phyloP scores from a whole-genome alignment of 2,113 vertebrate species.

The Laticauda colubrina region DNA sequence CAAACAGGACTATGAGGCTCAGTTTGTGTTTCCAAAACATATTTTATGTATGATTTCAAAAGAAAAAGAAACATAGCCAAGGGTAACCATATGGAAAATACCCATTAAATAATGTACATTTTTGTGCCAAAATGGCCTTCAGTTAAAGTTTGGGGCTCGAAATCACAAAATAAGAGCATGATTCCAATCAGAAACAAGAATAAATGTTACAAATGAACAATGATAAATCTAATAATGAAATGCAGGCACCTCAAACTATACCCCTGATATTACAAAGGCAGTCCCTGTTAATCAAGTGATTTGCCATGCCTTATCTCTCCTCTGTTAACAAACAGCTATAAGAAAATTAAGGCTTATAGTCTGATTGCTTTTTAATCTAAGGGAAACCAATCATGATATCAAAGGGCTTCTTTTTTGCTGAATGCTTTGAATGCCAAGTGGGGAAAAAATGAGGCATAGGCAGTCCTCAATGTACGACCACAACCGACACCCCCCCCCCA shows the following conservation, averaged over 20 bases:
- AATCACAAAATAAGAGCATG: slow-evolving; percentile 22
- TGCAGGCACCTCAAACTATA: slow-evolving; percentile 49
- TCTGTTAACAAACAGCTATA: slow-evolving; percentile 67
- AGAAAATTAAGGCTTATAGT: slow-evolving; percentile 66
- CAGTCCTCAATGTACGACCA: neutral
- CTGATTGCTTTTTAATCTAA: slow-evolving; percentile 63
- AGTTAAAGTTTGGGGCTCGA: slow-evolving; percentile 22
- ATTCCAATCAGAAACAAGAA: slow-evolving; percentile 39
- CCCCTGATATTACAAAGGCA: slow-evolving; percentile 58
- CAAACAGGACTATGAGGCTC: neutral
- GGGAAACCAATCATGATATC: slow-evolving; percentile 65
- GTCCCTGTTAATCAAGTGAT: slow-evolving; percentile 58
- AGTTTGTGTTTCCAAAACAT: slow-evolving; percentile 17
- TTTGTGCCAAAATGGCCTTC: neutral
- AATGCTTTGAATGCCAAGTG: slow-evolving; percentile 53
- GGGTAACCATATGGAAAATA: neutral
- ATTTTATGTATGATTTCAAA: slow-evolving; percentile 15
- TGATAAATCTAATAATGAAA: slow-evolving; percentile 47
- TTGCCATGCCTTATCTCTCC: slow-evolving; percentile 63
- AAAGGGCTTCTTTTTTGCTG: slow-evolving; percentile 53
- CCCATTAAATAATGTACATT: slow-evolving; percentile 32
- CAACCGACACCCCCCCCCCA: neutral
- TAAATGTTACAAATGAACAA: slow-evolving; percentile 39
- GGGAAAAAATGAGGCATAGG: slow-evolving; percentile 35
- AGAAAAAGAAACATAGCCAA: neutral